Percentiles rank a stretch among this genome's conserved stretches.
These are phyloP conservation scores for Schizopygopsis pylzovi DNA, from an alignment of 2,797 vertebrate species.

Conservation along the genomic window DNA sequence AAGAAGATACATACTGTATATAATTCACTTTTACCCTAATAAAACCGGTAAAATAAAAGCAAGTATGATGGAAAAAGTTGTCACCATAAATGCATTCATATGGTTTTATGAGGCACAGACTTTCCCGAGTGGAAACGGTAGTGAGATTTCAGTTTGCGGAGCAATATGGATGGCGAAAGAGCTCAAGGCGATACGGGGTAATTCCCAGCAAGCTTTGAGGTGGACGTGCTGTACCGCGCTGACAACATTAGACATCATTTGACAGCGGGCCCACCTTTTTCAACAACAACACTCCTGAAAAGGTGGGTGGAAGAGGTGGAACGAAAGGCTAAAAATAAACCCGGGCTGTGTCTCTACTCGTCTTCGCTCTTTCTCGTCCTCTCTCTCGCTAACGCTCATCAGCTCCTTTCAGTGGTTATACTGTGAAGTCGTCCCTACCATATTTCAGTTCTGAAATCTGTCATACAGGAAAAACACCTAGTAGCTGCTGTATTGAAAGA, in stretches of 20 bases:
- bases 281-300: constrained; percentile 50
- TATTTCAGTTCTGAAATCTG: constrained; percentile 53
- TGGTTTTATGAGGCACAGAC: constrained; percentile 5
- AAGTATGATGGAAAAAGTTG: constrained; percentile 26
- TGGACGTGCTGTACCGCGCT: constrained; percentile 12
- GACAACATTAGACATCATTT: constrained; percentile 36
- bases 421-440: constrained; percentile 26
- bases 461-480: constrained; percentile 43
- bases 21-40: constrained; percentile 5
- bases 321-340: constrained; percentile 51
- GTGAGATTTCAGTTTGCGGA: constrained; percentile 41
- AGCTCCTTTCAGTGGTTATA: constrained; percentile 43
- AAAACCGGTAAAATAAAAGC: constrained; percentile 22
- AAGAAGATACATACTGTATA: neutral
- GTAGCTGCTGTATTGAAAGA: constrained; percentile 38
- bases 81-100: constrained; percentile 1
- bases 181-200: constrained; percentile 24
- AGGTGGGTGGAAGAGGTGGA: constrained; percentile 52
- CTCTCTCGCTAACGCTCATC: constrained; percentile 22
- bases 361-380: constrained; percentile 1
- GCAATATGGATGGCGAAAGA: neutral
- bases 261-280: constrained; percentile 36
- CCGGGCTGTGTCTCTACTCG: neutral
- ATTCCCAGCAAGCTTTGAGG: constrained; percentile 41
- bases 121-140: constrained; percentile 41